Conservation (phyloP, 1,140 invertebrate genomes). For the Euglossa dilemma region DNA sequence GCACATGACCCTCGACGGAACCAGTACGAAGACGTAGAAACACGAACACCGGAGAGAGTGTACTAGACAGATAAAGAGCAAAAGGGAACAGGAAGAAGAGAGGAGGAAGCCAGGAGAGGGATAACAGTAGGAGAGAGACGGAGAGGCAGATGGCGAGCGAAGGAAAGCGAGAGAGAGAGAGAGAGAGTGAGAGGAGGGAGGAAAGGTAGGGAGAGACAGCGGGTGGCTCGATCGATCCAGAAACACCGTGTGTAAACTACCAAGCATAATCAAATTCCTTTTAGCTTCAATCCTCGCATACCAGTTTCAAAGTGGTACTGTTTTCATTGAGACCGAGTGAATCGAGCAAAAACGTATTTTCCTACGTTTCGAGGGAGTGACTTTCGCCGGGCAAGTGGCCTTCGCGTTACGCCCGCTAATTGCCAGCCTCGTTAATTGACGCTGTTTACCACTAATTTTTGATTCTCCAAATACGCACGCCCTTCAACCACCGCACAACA, state of each 20-base stretch:
- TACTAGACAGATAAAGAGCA: slow-evolving; percentile 34
- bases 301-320: slow-evolving; percentile 54
- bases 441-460: slow-evolving; percentile 52
- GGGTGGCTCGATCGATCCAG: slow-evolving; percentile 67
- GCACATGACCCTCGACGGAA: slow-evolving; percentile 27
- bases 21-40: slow-evolving; percentile 48
- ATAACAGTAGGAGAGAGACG: background rate
- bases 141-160: slow-evolving; percentile 8
- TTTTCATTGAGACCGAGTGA: slow-evolving; percentile 57
- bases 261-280: slow-evolving; percentile 71
- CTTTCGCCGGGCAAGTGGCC: slow-evolving; percentile 20
- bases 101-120: background rate
- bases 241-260: slow-evolving; percentile 70
- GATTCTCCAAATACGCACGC: background rate
- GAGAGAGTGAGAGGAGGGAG: background rate
- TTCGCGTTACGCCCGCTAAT: slow-evolving; percentile 41
- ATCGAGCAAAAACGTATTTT: slow-evolving; percentile 49
- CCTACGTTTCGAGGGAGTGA: background rate
- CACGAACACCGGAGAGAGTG: slow-evolving; percentile 1
- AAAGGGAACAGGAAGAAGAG: slow-evolving; percentile 41
- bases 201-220: slow-evolving; percentile 26
- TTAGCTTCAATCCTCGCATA: slow-evolving; percentile 56
- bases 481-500: background rate
- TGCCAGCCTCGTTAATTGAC: slow-evolving; percentile 45
- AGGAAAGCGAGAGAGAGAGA: slow-evolving; percentile 27